phyloP scores from a whole-genome alignment of 2,888 invertebrate species.

The Ophion costatus region DNA sequence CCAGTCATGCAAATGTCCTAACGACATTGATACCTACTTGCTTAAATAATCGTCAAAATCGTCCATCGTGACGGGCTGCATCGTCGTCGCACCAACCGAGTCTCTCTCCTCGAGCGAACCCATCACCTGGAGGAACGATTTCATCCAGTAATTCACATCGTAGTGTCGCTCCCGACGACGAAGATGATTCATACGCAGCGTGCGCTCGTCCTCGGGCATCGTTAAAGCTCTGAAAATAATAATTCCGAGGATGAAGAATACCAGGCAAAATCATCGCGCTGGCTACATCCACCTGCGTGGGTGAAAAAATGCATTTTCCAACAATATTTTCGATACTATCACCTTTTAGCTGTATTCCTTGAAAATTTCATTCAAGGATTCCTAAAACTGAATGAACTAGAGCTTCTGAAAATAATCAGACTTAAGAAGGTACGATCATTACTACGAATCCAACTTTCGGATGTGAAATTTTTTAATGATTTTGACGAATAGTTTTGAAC shows the following conservation, averaged over 20 bases:
- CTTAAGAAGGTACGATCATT: too few species aligned
- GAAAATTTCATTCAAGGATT: too few species aligned
- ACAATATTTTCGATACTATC: too few species aligned
- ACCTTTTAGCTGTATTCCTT: too few species aligned
- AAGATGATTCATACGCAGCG: conserved; percentile 93
- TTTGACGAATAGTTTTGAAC: too few species aligned
- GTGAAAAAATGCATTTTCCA: too few species aligned
- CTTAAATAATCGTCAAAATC: conserved; percentile 95
- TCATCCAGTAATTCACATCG: conserved; percentile 96
- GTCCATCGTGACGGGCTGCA: conserved; percentile 95
- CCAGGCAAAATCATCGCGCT: too few species aligned
- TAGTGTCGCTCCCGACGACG: conserved; percentile 91
- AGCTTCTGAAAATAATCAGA: too few species aligned
- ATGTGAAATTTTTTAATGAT: too few species aligned
- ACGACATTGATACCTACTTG: conserved; percentile 86
- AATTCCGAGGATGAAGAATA: neutral
- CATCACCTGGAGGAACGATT: conserved; percentile 94
- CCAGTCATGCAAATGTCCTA: conserved; percentile 77
- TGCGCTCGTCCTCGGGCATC: conserved; percentile 95
- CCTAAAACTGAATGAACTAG: too few species aligned
- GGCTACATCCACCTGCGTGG: too few species aligned
- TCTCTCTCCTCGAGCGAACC: conserved; percentile 93
- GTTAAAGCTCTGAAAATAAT: conserved; percentile 88
- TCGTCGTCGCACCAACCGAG: conserved; percentile 92
- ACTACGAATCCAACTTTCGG: too few species aligned